Evolutionary conservation across 1,140 invertebrate genomes (phyloP), one percentile per base, ranked within the genome.

Genomic region (Pantala flavescens): DNA sequence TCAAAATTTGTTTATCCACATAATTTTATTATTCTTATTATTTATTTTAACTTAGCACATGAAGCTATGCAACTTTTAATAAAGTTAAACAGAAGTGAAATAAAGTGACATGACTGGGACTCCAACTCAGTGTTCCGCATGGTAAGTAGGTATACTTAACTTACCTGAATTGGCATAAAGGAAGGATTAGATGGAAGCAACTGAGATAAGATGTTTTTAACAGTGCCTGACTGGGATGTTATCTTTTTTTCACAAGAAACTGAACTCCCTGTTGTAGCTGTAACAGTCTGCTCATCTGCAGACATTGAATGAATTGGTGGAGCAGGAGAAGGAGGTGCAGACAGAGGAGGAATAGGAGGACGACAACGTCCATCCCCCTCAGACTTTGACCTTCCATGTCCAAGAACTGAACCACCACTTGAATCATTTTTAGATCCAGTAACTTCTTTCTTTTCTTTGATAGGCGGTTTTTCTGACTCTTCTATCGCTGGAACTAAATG

Each of bases 201-300:
- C 75, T 90, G 88, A 14, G 88, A 90, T 3, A 93, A 82, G 70
- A 93, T 87, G 0, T 86, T 89, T 80, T 91, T 92, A 3, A 92
- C 89, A 70, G 86, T 88, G 76, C 49, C 49, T 63, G 49, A 63
- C n/a, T 63, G 49, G 2, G 16, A 19, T 3, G 49, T 7, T 16
- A 21, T 63, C 12, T 12, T 63, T 63, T 63, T 63, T 12, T 63
- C 49, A 63, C n/a, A 7, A 19, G 49, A 63, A 16, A 63, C 16
- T 19, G 12, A 16, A 63, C 14, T 21, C 5, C 14, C n/a, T 16
- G 49, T 63, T 63, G 16, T 21, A 63, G 49, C 14, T 19, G 49
- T 63, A 1, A 63, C 49, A 19, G 49, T 63, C n/a, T 63, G 49
- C 12, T 63, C 49, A 63, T 63, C 49, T 19, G 49, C 49, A 63